Evolutionary conservation across 2,113 vertebrate species (phyloP).

Genomic region (Mastomys natalensis): DNA sequence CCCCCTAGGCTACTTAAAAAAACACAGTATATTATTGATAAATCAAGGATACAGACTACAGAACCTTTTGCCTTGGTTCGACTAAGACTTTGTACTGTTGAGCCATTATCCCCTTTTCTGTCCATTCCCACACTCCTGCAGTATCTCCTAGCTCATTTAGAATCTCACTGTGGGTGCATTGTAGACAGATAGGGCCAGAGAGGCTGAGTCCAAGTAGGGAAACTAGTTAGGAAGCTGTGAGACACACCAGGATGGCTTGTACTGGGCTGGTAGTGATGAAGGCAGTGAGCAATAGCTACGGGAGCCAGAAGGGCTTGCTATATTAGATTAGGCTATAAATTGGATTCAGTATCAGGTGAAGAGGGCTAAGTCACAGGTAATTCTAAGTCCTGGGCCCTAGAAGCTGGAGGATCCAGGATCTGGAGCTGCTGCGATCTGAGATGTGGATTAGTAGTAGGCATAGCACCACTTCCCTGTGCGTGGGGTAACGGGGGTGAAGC

Average conservation of each 20-base stretch:
- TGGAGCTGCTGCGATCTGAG: not conserved
- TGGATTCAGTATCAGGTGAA: not conserved
- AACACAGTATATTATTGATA: not conserved
- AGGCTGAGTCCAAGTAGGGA: not conserved
- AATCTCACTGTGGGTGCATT: not conserved
- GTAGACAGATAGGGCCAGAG: not conserved
- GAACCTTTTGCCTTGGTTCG: not conserved
- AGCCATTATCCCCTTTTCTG: not conserved
- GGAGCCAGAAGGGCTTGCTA: not conserved
- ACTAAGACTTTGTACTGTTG: not conserved
- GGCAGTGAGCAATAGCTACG: not conserved
- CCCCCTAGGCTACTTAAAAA: not conserved
- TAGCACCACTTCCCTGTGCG: no score
- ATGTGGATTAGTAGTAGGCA: not conserved
- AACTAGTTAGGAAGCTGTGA: not conserved
- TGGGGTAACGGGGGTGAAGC: no score
- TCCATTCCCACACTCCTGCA: not conserved
- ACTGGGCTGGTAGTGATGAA: not conserved
- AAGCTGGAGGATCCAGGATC: not conserved
- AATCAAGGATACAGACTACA: not conserved
- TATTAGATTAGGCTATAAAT: not conserved
- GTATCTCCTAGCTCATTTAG: not conserved
- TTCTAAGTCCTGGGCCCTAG: not conserved
- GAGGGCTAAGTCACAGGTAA: accelerated
- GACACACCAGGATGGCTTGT: not conserved